Evolutionary conservation across 2,888 invertebrate species (phyloP).

Genomic region (Pycnomerus fuliginosus): DNA sequence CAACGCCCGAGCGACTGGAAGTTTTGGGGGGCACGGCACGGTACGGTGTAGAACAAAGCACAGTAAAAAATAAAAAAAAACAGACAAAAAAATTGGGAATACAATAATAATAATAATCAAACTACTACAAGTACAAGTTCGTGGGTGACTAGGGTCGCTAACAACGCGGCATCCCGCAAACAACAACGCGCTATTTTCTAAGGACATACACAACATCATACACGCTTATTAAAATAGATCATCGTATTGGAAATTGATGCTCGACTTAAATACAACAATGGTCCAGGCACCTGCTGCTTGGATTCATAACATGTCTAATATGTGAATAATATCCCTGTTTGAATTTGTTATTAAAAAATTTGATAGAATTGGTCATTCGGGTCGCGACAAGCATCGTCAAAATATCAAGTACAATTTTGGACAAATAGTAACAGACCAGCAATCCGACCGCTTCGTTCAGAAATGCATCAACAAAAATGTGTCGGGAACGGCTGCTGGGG

Average conservation of each 20-base stretch:
- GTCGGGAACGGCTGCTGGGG: slow-evolving; percentile 50
- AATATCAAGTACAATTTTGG: slow-evolving; percentile 51
- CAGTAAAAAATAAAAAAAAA: slow-evolving; percentile 27
- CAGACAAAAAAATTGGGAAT: slow-evolving; percentile 26
- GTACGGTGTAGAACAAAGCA: slow-evolving; percentile 40
- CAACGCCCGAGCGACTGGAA: slow-evolving; percentile 38
- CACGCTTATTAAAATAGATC: slow-evolving; percentile 55
- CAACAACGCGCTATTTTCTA: slow-evolving; percentile 51
- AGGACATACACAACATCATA: slow-evolving; percentile 54
- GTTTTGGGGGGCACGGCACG: slow-evolving; percentile 48
- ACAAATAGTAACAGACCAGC: slow-evolving; percentile 47
- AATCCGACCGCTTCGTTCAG: slow-evolving; percentile 49
- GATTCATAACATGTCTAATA: slow-evolving; percentile 44
- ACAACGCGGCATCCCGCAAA: slow-evolving; percentile 54
- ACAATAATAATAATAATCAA: slow-evolving; percentile 33
- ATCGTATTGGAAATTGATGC: slow-evolving; percentile 48
- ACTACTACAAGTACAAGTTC: slow-evolving; percentile 44
- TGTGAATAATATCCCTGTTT: slow-evolving; percentile 41
- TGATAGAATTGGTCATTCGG: slow-evolving; percentile 48
- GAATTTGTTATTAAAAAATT: slow-evolving; percentile 18
- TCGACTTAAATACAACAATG: slow-evolving; percentile 51
- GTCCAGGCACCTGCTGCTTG: slow-evolving; percentile 50
- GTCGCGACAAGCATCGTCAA: slow-evolving; percentile 42
- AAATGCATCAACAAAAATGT: slow-evolving; percentile 54
- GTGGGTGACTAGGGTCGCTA: slow-evolving; percentile 54